These are phyloP conservation scores for Megaceryle torquata DNA, from an alignment of 2,113 vertebrate genomes.

Conservation along the genomic window DNA sequence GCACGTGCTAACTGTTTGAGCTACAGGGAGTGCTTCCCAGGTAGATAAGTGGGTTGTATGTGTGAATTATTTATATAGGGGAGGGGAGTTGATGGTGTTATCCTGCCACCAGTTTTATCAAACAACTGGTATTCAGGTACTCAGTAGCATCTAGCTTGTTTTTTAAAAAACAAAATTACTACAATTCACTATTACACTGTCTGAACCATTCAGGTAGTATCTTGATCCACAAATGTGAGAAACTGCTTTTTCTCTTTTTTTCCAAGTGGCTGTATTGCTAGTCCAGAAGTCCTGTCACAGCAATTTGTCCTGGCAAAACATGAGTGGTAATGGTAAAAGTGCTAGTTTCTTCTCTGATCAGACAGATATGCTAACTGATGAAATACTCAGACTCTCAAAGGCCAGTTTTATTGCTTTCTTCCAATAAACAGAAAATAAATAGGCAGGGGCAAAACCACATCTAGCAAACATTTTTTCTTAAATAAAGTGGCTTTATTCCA, in stretches of 20 bases:
- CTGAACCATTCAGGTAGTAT: not conserved
- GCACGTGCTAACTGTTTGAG: constrained; percentile 8
- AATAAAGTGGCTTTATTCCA: not conserved
- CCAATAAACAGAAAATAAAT: not conserved
- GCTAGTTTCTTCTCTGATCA: not conserved
- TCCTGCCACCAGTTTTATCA: not conserved
- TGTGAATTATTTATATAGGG: constrained; percentile 72
- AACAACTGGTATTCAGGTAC: not conserved
- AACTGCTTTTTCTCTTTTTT: not conserved
- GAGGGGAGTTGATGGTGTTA: not conserved
- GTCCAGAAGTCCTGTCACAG: not conserved
- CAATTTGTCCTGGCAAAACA: not conserved
- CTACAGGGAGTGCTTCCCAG: constrained; percentile 46
- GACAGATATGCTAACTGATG: not conserved
- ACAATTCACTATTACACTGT: not conserved
- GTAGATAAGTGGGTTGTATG: constrained; percentile 72
- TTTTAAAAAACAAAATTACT: not conserved
- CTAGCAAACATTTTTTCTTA: not conserved
- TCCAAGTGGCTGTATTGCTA: not conserved
- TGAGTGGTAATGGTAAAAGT: not conserved
- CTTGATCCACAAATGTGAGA: not conserved
- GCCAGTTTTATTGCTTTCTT: not conserved
- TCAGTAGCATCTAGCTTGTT: not conserved
- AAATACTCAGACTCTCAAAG: not conserved
- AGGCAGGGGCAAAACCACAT: not conserved